phyloP scores from a whole-genome alignment of 2,113 vertebrate genomes.

The Sisor rabdophorus region DNA sequence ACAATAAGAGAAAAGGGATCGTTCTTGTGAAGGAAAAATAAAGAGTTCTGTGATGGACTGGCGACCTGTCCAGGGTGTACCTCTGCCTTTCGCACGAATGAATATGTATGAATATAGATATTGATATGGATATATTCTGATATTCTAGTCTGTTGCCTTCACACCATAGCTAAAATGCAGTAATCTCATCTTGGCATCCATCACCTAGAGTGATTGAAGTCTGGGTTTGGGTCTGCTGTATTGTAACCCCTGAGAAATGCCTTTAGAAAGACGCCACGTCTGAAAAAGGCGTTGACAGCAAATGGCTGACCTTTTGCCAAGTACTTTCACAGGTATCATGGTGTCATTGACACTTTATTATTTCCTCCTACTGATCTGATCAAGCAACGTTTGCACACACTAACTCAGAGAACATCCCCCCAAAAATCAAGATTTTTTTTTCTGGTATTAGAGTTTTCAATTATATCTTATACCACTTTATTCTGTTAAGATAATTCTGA shows the following conservation, averaged over 20 bases:
- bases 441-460: background rate
- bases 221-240: background rate
- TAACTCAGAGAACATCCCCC: too few species aligned
- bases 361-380: conserved; percentile 38
- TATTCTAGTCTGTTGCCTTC: background rate
- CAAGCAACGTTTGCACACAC: conserved; percentile 5
- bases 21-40: too few species aligned
- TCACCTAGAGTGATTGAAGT: conserved; percentile 18
- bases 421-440: too few species aligned
- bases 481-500: background rate
- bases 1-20: too few species aligned
- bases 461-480: background rate
- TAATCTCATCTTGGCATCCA: conserved; percentile 4
- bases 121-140: too few species aligned
- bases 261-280: conserved; percentile 8
- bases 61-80: too few species aligned
- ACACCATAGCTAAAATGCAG: background rate
- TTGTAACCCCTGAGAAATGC: background rate
- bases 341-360: conserved; percentile 19
- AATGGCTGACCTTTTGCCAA: conserved; percentile 38
- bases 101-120: too few species aligned
- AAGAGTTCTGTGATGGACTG: too few species aligned
- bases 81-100: too few species aligned
- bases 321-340: conserved; percentile 48
- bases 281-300: conserved; percentile 40